Base-by-base conservation (phyloP, 2,797 vertebrate genomes). In the Jordanella pulchra region DNA sequence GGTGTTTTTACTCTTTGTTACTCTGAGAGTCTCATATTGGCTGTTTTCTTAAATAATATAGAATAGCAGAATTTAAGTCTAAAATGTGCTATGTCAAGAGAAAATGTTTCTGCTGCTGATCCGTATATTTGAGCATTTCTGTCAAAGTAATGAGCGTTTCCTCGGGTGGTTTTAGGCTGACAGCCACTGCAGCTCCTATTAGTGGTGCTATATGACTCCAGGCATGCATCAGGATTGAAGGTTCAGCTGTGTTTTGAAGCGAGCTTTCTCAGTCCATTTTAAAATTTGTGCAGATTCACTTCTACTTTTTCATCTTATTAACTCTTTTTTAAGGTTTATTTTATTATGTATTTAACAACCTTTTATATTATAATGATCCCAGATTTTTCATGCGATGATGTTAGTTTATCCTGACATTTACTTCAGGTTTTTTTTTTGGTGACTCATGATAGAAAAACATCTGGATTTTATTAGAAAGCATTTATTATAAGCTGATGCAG, bases 71-170 rank as follows among this genome's bases (percentile, higher is more conserved):
- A 3, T 17, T 27, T 17, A 17, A n/a, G 50, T 11, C 35, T 32
- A 35, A 61, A 61, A 61, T n/a, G 39, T 42, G 60, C 39, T 42
- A 42, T 42, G 35, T 25, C 5, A 44, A 42, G 35, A 63, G 35
- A 14, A 44, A 6, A n/a, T 14, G 4, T 25, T 2, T 63, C 67
- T 23, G 30, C 35, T 18, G n/a, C 25, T 42, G 32, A 55, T 42
- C n/a, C 44, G 51, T 68, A 54, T 42, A 50, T 65, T 23, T n/a
- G 17, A 21, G 13, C 45, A 48, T 50, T 32, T 32, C 45, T 48
- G 44, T 21, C 60, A 66, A 66, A 66, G 47, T 66, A 66, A 48
- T 30, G 65, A 66, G 47, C 45, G 48, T 45, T 21, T 35, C 47
- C 30, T 15, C 32, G 21, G 32, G 28, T 51, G 5, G 7, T 15